Evolutionary conservation across 2,888 invertebrate genomes (phyloP).

Genomic region (Dasypogon diadema): DNA sequence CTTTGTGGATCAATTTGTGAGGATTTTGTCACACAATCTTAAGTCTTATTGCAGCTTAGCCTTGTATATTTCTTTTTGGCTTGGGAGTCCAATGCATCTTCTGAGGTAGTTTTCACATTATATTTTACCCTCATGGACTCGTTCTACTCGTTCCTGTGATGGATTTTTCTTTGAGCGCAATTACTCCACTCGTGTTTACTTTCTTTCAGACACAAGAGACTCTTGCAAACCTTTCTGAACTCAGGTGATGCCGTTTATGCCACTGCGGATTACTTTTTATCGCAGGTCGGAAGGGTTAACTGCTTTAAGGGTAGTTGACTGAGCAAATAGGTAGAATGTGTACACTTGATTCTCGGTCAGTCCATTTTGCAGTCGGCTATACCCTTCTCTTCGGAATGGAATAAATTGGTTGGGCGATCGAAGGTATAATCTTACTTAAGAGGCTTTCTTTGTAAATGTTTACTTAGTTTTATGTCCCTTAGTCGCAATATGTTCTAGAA

Average conservation of each 20-base stretch:
- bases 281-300: slow-evolving; percentile 22
- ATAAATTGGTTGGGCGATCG: too few relatives aligned
- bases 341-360: neutral
- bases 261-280: slow-evolving; percentile 25
- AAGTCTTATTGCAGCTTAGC: too few relatives aligned
- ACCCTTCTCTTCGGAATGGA: too few relatives aligned
- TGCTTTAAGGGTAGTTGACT: slow-evolving; percentile 31
- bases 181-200: slow-evolving; percentile 17
- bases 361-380: neutral
- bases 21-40: too few relatives aligned
- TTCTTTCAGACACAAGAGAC: neutral
- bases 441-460: slow-evolving; percentile 21
- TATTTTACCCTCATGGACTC: too few relatives aligned
- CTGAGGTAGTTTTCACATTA: neutral
- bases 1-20: too few relatives aligned
- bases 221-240: too few relatives aligned
- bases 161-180: slow-evolving; percentile 7
- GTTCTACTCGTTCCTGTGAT: too few relatives aligned
- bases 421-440: too few relatives aligned
- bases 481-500: slow-evolving; percentile 17
- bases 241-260: slow-evolving; percentile 30
- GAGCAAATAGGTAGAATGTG: neutral
- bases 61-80: too few relatives aligned
- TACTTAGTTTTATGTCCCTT: slow-evolving; percentile 28
- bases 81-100: neutral